Base-by-base conservation (phyloP, 2,113 vertebrate genomes). In the Laticauda colubrina region DNA sequence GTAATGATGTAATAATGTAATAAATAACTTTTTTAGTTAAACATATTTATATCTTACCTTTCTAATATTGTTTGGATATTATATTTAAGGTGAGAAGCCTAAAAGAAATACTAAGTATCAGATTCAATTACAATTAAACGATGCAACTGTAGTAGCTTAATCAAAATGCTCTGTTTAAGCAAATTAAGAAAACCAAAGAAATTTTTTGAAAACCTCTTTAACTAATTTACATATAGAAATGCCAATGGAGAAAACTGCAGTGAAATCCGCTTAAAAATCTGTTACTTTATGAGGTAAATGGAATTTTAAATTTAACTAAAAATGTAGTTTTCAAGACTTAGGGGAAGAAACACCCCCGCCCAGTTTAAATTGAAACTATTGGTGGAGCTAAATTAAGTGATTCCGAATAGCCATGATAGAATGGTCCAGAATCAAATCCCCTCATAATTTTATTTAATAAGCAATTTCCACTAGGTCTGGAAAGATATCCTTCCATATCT, bases 271-370 rank as follows among this genome's bases (percentile, higher is more conserved):
- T 96, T 99, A 94, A 99, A 99, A 98, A 98, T 99, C 96, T 99
- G 99, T 95, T 98, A 98, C 95, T 98, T 99, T 94, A 99, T 99
- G 98, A 99, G 99, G 99, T 99, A 98, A 98, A 95, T 14, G 54
- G n/a, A 15, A 15, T 95, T 88, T 93, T 75, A 69, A 69, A 85
- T 86, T 94, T 39, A 90, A 91, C 69, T 56, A 94, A 56, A 23
- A 57, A 87, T 57, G 21, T 12, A 94, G 69, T 91, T 95, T 88
- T 96, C 3, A 29, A 89, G 24, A 39, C 1, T 61, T 53, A 61
- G 86, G 24, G 15, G 20, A n/a, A 39, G 14, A 21, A 64, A 8
- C 8, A 3, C 8, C 8, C 48, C 21, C 1, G 39, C 2, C 34
- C 11, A 8, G 7, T 92, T 59, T 26, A 57, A 4, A 85, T 11